Evolutionary conservation across 2,888 invertebrate species (phyloP).

Genomic region (Cosmorhoe ocellata): DNA sequence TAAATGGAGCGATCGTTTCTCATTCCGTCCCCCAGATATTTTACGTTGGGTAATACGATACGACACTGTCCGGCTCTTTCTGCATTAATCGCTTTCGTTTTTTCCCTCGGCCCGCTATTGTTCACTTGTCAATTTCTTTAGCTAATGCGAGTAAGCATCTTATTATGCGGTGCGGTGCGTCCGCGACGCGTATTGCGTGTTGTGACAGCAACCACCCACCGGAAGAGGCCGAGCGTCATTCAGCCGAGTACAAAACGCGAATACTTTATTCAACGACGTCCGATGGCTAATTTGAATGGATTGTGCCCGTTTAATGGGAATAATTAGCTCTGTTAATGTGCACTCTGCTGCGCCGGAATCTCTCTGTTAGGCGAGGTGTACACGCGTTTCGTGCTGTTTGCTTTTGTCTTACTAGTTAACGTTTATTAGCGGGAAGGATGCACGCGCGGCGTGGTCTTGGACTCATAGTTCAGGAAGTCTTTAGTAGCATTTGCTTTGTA

Average conservation of each 20-base stretch:
- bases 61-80: conserved; percentile 82
- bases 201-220: conserved; percentile 83
- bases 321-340: conserved; percentile 71
- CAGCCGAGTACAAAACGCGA: conserved; percentile 77
- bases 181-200: conserved; percentile 80
- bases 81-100: conserved; percentile 73
- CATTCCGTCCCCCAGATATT: conserved; percentile 81
- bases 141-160: conserved; percentile 83
- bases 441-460: conserved; percentile 41
- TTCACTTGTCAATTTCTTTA: conserved; percentile 83
- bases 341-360: conserved; percentile 47
- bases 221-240: conserved; percentile 80
- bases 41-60: conserved; percentile 82
- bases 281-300: conserved; percentile 81
- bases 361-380: conserved; percentile 44
- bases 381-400: conserved; percentile 37
- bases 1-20: conserved; percentile 80
- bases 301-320: conserved; percentile 75
- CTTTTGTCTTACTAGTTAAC: conserved; percentile 57
- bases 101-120: conserved; percentile 75
- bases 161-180: conserved; percentile 81
- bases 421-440: conserved; percentile 53
- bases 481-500: neutral
- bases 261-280: conserved; percentile 77
- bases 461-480: conserved; percentile 39